Base-by-base conservation (phyloP, 1,140 invertebrate genomes). In the Drosophila dunni region DNA sequence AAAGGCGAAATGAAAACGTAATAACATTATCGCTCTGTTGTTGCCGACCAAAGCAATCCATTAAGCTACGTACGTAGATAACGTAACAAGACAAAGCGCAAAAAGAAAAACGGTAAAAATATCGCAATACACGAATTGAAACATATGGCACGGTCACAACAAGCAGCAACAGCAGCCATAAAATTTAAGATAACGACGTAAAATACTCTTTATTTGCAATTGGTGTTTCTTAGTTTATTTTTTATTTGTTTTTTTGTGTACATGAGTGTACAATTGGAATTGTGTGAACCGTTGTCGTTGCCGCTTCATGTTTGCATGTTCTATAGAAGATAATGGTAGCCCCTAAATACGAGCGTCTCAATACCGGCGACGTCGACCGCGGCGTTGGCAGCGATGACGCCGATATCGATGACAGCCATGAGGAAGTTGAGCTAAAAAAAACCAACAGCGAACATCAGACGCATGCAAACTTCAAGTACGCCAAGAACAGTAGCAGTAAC, bases 311-410 rank as follows among this genome's bases (percentile, higher is more conserved):
- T 34, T 57, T 40, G 38, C 15, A 36, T 58, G 29, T 17, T 34
- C 20, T 40, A 33, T 60, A 65, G 76, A 85, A 65, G 76, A 85
- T 69, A 89, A 88, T 89, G 83, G 84, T 88, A 58, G 77, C 71
- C 1, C 74, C 84, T n/a, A 89, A 79, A 48, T 89, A 89, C 75
- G 81, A 89, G 58, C 85, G 83, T 11, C 76, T 86, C 40, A 82
- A 54, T 33, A 73, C 83, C 42, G 72, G 54, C 48, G 67, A 67
- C 17, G 56, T 8, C n/a, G 54, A 17, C 54, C 54, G 20, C 50
- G 63, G 42, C 17, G 53, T 33, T 38, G 46, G 61, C 53, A 65
- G 50, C 54, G 51, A 74, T 67, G 79, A 74, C 70, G 79, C 40
- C 48, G 66, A 67, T 46, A 70, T 53, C 38, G 75, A 69, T 24